Conservation (phyloP, 92 coral and sea anemone species). For the Blastomussa wellsi region DNA sequence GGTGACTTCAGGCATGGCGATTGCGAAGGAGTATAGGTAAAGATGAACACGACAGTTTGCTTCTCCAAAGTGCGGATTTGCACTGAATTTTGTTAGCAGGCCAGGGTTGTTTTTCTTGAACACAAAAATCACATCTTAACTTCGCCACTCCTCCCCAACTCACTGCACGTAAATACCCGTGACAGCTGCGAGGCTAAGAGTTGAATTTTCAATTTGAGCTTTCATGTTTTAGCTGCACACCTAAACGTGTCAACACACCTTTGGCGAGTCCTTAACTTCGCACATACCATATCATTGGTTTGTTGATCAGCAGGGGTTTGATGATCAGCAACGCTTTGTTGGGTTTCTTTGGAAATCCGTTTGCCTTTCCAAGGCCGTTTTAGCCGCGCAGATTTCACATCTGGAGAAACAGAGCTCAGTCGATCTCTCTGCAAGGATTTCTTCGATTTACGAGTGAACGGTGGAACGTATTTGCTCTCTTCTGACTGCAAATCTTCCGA, state of each 20-base stretch:
- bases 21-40: too few relatives aligned
- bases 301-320: too few relatives aligned
- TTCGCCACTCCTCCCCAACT: not conserved
- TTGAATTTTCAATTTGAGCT: too few relatives aligned
- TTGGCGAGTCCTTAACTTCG: not conserved
- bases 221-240: not conserved
- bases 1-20: not conserved
- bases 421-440: slow-evolving; percentile 3
- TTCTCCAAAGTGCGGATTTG: not conserved
- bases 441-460: slow-evolving; percentile 40
- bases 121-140: not conserved
- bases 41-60: not conserved
- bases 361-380: slow-evolving; percentile 29
- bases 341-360: not conserved
- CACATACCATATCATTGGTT: not conserved
- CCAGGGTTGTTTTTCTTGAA: not conserved
- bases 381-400: not conserved
- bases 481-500: not conserved
- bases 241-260: slow-evolving; percentile 12
- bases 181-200: not conserved
- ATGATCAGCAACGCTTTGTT: not conserved
- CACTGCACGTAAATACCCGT: not conserved
- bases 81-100: not conserved
- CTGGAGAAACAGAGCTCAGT: slow-evolving; percentile 10
- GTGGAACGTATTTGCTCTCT: slow-evolving; percentile 37